Conservation (phyloP, 1,140 invertebrate species). For the Drosophila sechellia region DNA sequence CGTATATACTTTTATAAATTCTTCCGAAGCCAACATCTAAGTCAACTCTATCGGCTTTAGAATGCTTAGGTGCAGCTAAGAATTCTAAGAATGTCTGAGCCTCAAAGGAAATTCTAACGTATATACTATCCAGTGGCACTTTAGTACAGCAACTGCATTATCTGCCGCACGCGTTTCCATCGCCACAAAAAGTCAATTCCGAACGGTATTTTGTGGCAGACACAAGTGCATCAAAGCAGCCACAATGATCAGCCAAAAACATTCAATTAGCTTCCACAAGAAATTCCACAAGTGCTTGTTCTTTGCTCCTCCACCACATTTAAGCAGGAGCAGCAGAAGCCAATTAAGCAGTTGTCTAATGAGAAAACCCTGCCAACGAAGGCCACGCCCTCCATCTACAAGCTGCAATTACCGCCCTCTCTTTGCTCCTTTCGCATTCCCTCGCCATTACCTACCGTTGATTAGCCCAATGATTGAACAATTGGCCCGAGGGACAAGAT, state of each 20-base stretch:
- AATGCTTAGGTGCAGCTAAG: constrained; percentile 7
- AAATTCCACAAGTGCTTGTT: constrained; percentile 13
- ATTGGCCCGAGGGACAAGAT: constrained; percentile 48
- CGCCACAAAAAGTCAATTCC: constrained; percentile 36
- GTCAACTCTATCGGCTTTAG: constrained; percentile 2
- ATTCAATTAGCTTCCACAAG: constrained; percentile 40
- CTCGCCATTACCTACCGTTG: constrained; percentile 43
- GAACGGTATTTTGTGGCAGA: constrained; percentile 16
- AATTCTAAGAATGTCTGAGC: background rate
- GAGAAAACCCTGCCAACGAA: constrained; percentile 20
- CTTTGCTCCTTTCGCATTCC: constrained; percentile 3
- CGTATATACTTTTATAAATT: background rate
- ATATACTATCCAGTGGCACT: constrained; percentile 11
- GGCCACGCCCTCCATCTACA: constrained; percentile 39
- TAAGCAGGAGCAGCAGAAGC: constrained; percentile 16
- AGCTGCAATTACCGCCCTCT: constrained; percentile 46
- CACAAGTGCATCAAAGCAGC: constrained; percentile 11
- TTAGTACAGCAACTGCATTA: constrained; percentile 26
- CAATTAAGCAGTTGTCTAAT: constrained; percentile 66
- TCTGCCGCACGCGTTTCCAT: constrained; percentile 4
- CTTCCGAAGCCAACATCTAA: background rate
- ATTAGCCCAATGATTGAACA: constrained; percentile 70
- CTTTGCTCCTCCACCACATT: constrained; percentile 1
- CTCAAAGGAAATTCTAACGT: constrained; percentile 6
- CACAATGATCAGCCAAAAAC: constrained; percentile 32